phyloP scores from a whole-genome alignment of 2,888 invertebrate genomes.

The Merodon equestris region DNA sequence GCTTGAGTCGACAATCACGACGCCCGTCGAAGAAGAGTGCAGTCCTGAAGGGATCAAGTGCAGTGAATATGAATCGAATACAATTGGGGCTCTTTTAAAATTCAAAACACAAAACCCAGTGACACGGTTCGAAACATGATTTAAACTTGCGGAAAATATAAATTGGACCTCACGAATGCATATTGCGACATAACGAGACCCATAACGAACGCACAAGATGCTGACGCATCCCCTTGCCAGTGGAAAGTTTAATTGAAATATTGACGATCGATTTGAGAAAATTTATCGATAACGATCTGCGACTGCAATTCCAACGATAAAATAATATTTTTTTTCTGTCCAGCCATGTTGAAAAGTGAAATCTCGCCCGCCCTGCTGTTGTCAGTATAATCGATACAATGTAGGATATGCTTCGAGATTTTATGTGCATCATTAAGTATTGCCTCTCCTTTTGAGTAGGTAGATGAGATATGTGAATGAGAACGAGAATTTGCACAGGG shows the following conservation, averaged over 20 bases:
- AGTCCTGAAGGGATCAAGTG: constrained; percentile 45
- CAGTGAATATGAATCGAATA: constrained; percentile 17
- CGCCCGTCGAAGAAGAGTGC: constrained; percentile 2
- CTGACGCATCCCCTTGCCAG: constrained; percentile 42
- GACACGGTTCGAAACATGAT: constrained; percentile 43
- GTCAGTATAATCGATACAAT: background rate
- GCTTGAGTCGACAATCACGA: constrained; percentile 53
- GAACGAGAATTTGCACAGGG: no score
- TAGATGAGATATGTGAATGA: no score
- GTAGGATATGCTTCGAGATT: no score
- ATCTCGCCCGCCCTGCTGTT: constrained; percentile 53
- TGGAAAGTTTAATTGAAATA: constrained; percentile 68
- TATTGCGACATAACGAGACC: constrained; percentile 6
- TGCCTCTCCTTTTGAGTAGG: no score
- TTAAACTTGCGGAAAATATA: constrained; percentile 54
- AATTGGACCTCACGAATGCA: constrained; percentile 57
- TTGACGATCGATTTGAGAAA: constrained; percentile 62
- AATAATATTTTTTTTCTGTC: constrained; percentile 12
- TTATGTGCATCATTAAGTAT: no score
- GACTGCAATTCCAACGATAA: constrained; percentile 15
- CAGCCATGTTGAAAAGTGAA: constrained; percentile 45
- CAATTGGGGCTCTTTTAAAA: constrained; percentile 28
- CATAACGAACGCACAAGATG: constrained; percentile 6
- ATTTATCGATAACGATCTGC: constrained; percentile 62
- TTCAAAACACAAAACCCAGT: constrained; percentile 15